Evolutionary conservation across 2,888 invertebrate genomes (phyloP).

Genomic region (Zygogramma bicolorata): DNA sequence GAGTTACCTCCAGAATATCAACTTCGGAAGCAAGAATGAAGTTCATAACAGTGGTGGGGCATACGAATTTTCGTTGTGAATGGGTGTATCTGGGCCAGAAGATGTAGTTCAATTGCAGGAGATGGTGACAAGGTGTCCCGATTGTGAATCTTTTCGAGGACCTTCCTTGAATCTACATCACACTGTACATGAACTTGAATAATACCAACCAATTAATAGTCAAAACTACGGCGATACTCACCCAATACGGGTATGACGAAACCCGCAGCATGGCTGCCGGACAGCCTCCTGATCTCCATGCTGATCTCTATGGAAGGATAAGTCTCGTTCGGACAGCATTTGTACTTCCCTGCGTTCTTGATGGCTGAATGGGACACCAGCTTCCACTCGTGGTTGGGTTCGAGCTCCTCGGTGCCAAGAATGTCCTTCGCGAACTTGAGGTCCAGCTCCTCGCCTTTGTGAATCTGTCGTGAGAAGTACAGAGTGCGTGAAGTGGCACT

Average conservation of each 20-base stretch:
- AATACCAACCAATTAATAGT: no score
- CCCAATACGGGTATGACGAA: slow-evolving; percentile 71
- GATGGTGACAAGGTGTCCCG: no score
- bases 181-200: no score
- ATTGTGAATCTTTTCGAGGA: no score
- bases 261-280: slow-evolving; percentile 71
- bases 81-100: no score
- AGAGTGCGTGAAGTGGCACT: no score
- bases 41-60: no score
- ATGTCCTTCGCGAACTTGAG: slow-evolving; percentile 58
- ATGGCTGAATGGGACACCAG: slow-evolving; percentile 66
- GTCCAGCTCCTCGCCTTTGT: slow-evolving; percentile 75
- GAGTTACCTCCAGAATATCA: no score
- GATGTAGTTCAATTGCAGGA: no score
- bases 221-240: slow-evolving; percentile 50
- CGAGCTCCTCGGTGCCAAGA: slow-evolving; percentile 64
- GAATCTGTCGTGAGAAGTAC: slow-evolving; percentile 48
- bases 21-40: no score
- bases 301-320: slow-evolving; percentile 73
- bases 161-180: no score
- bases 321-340: slow-evolving; percentile 71
- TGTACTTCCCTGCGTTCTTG: slow-evolving; percentile 69
- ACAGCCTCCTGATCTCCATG: slow-evolving; percentile 72
- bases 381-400: slow-evolving; percentile 73
- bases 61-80: no score